Base-by-base conservation (phyloP, 92 coral and sea anemone genomes). In the Zoanthus solanderi region DNA sequence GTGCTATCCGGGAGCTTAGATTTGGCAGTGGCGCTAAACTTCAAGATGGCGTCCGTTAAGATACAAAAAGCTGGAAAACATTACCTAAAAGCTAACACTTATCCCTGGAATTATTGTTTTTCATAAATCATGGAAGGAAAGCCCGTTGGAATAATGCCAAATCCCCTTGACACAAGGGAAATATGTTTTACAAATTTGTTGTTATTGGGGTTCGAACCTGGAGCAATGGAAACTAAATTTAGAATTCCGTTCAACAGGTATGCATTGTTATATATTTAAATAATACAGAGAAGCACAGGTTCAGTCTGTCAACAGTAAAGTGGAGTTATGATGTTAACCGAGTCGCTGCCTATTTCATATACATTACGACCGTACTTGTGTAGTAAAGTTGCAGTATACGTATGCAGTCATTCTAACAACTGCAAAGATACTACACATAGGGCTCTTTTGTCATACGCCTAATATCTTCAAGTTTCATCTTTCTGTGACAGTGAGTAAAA, bases 211-310 rank as follows among this genome's bases (percentile, higher is more conserved):
- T 97, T 95, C 75, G 96, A 97, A 69, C 93, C 96, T 18, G 97
- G 83, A 76, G 94, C 96, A n/a, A 92, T 93, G 91, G 98, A 95
- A 89, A 90, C 98, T 34, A 97, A 96, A 71, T 94, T 93, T 87
- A 87, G 96, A 88, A 96, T 95, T 23, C 97, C 96, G 57, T 95
- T 97, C 87, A 97, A 94, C 89, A 96, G 99, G 99, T 97, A 80
- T 75, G 90, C n/a, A 60, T 18, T 31, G 23, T 11, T 52, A 28
- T 9, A 13, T 10, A 52, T 12, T 47, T 10, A 9, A 3, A 14
- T 14, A 58, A 2, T 73, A 14, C 5, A 46, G 3, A 7, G n/a
- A 7, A 50, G 14, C 11, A 50, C 63, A 18, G 8, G 50, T 4
- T 6, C 1, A 23, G 16, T 50, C 65, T 53, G 42, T 76, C 65